These are phyloP conservation scores for Cheilinus undulatus DNA, from an alignment of 2,113 vertebrate species.

Conservation along the genomic window DNA sequence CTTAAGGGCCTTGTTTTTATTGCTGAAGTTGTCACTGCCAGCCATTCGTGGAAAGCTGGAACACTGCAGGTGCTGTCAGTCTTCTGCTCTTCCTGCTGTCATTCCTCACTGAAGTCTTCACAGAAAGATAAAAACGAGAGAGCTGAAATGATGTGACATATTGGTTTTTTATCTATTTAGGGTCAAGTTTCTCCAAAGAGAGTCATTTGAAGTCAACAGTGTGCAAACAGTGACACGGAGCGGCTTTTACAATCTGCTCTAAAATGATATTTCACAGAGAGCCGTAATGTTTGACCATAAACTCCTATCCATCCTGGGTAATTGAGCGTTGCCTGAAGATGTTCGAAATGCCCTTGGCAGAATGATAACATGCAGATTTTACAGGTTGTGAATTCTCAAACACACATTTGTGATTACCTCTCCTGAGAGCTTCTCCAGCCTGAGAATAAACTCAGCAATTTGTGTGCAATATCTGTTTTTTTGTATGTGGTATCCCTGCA, in stretches of 20 bases:
- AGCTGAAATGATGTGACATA: neutral
- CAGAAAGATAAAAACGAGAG: neutral
- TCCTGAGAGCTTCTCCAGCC: neutral
- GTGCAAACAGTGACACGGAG: neutral
- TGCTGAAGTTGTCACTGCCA: too few species aligned
- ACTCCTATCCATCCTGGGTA: neutral
- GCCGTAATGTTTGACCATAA: neutral
- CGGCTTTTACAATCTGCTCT: neutral
- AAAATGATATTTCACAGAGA: neutral
- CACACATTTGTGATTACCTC: neutral
- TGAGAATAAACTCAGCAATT: slow-evolving; percentile 24
- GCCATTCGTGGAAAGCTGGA: too few species aligned
- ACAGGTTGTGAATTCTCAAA: neutral
- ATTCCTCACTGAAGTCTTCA: neutral
- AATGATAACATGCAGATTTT: neutral
- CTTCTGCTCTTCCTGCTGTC: neutral
- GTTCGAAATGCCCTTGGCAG: slow-evolving; percentile 19
- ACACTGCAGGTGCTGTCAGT: neutral
- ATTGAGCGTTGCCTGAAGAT: neutral
- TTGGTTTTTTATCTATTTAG: neutral
- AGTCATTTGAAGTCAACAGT: neutral
- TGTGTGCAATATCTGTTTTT: slow-evolving; percentile 8
- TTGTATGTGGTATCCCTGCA: slow-evolving; percentile 7
- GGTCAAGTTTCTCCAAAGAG: neutral
- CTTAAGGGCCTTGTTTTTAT: too few species aligned